Evolutionary conservation across 2,113 vertebrate species (phyloP).

Genomic region (Caracal caracal): DNA sequence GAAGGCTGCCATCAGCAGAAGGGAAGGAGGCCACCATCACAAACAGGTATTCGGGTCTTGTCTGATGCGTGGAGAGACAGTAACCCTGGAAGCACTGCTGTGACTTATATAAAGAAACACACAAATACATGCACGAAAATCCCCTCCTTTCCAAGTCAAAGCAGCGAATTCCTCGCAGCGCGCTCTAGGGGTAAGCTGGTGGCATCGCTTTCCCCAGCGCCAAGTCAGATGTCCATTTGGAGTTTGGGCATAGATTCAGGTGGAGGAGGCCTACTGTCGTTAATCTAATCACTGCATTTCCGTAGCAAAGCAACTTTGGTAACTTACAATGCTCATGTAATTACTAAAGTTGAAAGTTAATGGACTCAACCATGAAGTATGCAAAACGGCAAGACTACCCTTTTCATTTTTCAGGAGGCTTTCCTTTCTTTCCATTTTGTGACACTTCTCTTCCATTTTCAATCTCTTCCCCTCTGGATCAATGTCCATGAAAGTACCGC

Average conservation of each 20-base stretch:
- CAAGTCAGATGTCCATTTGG: neutral
- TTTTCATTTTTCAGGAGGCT: neutral
- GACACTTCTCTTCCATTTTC: neutral
- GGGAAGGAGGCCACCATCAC: neutral
- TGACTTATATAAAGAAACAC: neutral
- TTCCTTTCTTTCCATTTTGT: neutral
- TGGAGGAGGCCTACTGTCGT: neutral
- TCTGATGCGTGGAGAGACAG: fast-evolving
- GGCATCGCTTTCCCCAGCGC: neutral
- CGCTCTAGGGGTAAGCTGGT: neutral
- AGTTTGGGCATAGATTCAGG: neutral
- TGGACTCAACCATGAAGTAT: neutral
- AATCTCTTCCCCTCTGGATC: neutral
- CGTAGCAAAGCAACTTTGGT: neutral
- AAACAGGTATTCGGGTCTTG: neutral
- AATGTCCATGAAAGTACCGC: neutral
- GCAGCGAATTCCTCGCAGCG: fast-evolving
- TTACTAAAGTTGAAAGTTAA: neutral
- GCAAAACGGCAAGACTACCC: neutral
- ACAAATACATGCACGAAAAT: neutral
- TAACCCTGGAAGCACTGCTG: neutral
- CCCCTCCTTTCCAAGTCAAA: neutral
- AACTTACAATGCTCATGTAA: neutral
- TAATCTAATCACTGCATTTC: neutral
- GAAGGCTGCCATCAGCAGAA: neutral